These are phyloP conservation scores for Strigamia maritima DNA, from an alignment of 2,888 invertebrate species.

Conservation along the genomic window DNA sequence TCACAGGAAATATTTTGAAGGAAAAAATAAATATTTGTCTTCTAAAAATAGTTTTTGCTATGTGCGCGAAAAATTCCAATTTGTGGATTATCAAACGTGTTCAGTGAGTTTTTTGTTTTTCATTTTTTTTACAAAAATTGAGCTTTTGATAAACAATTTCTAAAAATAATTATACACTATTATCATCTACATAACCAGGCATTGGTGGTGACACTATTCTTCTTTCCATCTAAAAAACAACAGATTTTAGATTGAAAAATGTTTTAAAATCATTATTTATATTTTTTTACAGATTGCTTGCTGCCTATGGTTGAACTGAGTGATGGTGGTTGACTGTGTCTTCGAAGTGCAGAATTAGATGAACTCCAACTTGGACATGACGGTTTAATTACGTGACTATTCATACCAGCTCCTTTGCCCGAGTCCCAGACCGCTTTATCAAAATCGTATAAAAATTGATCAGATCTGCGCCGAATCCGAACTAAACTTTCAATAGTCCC, in stretches of 20 bases:
- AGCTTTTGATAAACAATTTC: not conserved
- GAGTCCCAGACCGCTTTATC: not conserved
- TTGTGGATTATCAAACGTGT: not conserved
- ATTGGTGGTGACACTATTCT: not conserved
- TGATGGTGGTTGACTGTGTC: not conserved
- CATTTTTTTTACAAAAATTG: not conserved
- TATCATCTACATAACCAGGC: not conserved
- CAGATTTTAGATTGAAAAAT: not conserved
- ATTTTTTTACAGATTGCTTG: not conserved
- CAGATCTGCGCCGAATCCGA: constrained; percentile 16
- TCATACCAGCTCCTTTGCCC: not conserved
- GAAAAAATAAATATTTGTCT: not conserved
- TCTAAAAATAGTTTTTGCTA: not conserved
- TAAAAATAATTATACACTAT: not conserved
- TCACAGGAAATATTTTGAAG: not conserved
- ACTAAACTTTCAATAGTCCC: constrained; percentile 38
- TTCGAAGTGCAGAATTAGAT: not conserved
- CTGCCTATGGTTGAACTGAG: not conserved
- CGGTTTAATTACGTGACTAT: not conserved
- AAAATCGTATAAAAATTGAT: not conserved
- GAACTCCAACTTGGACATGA: not conserved
- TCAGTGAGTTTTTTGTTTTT: too few species aligned
- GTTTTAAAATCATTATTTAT: not conserved
- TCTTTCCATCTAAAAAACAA: not conserved
- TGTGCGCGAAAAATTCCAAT: not conserved